These are phyloP conservation scores for Pemphredon lugubris DNA, from an alignment of 2,888 invertebrate species.

Conservation along the genomic window DNA sequence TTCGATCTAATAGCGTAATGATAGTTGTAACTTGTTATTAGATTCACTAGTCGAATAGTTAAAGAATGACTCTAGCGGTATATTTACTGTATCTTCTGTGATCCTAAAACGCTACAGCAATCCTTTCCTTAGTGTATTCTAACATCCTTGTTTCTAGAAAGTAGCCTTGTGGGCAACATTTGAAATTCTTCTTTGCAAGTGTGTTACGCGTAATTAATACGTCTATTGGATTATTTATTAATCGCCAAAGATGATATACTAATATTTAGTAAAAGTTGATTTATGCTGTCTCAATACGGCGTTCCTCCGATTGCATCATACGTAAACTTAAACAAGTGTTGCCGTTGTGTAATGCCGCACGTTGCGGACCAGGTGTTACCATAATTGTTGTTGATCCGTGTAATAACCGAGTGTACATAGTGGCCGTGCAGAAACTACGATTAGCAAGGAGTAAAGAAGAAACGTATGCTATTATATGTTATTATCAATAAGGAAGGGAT, in stretches of 20 bases:
- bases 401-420: constrained; percentile 32
- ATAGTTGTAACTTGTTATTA: constrained; percentile 28
- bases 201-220: constrained; percentile 7
- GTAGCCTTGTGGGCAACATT: constrained; percentile 8
- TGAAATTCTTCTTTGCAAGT: constrained; percentile 25
- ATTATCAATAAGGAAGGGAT: constrained; percentile 19
- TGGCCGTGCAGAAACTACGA: constrained; percentile 1
- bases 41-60: constrained; percentile 37
- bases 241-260: constrained; percentile 39
- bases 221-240: constrained; percentile 40
- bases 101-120: constrained; percentile 46
- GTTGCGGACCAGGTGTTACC: constrained; percentile 6
- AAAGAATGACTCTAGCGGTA: constrained; percentile 17
- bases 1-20: constrained; percentile 25
- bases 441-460: constrained; percentile 17
- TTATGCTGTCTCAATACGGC: constrained; percentile 36
- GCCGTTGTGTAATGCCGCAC: constrained; percentile 17
- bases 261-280: constrained; percentile 26
- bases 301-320: constrained; percentile 43
- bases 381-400: constrained; percentile 20
- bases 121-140: constrained; percentile 52
- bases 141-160: constrained; percentile 15
- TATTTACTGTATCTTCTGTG: constrained; percentile 52
- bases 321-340: constrained; percentile 16
- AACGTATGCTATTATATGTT: constrained; percentile 4